Evolutionary conservation across 2,113 vertebrate genomes (phyloP), one percentile per base, ranked within the genome.

Genomic region (Oreochromis aureus): DNA sequence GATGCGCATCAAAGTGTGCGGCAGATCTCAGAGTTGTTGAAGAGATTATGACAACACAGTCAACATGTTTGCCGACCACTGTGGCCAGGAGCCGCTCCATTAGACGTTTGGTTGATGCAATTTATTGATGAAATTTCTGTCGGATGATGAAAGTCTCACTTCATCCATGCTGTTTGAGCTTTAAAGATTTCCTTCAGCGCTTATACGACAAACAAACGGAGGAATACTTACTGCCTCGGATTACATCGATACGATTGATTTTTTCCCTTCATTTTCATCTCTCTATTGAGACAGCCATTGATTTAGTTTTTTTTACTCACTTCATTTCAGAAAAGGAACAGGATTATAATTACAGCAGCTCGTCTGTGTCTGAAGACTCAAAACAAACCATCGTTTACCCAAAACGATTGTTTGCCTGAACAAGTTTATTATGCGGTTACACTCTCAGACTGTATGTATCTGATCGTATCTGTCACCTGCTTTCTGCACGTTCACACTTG

Each of bases 221-320:
- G 82, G 58, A 90, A 83, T 89, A 58, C 86, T 88, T 55, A 76
- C 86, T 87, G 83, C 71, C 84, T 39, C 18, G 27, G 87, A 93
- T 91, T 78, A 84, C 59, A 71, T 94, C 86, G 58, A 93, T 93
- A 81, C 58, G 1, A 92, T 89, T 9, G 89, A 91, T 82, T 83
- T 69, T 39, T 32, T 10, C 71, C 83, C 82, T 82, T 89, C 89
- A 89, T 92, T 89, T 91, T 92, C 89, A 89, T 90, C 83, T 83
- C 80, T 90, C 80, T 80, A 90, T 92, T n/a, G 36, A 86, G 89
- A 84, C 87, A 80, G 54, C 10, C 83, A 90, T 91, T 54, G 84
- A 94, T 91, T 81, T 69, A 7, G 61, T 84, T 54, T 39, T 82
- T 86, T 46, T 54, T 59, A 46, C 41, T 85, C 61, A 66, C 80